phyloP scores from a whole-genome alignment of 2,797 vertebrate species.

The Spea hammondii region DNA sequence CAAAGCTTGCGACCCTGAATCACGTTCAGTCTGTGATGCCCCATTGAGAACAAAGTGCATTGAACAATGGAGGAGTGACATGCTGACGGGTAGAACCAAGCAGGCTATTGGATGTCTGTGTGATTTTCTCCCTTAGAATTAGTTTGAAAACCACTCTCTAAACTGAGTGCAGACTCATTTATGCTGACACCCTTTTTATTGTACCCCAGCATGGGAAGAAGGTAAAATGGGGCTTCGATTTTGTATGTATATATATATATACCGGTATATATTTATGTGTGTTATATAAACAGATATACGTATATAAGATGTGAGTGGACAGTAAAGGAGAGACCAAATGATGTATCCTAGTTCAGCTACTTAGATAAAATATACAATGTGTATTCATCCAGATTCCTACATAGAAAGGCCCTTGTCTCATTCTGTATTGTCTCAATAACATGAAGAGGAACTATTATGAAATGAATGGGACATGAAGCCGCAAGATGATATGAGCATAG shows the following conservation, averaged over 20 bases:
- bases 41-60: constrained; percentile 35
- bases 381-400: no score
- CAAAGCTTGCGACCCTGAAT: constrained; percentile 33
- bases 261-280: no score
- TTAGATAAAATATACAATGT: no score
- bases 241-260: no score
- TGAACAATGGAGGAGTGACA: constrained; percentile 49
- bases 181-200: constrained; percentile 40
- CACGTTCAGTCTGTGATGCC: constrained; percentile 36
- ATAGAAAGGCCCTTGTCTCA: background rate
- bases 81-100: constrained; percentile 17
- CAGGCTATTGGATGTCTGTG: constrained; percentile 21
- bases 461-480: constrained; percentile 24
- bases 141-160: constrained; percentile 40
- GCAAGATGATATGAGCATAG: constrained; percentile 7
- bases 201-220: constrained; percentile 36
- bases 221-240: background rate
- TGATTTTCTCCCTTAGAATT: constrained; percentile 48
- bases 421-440: background rate
- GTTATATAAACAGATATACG: no score
- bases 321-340: no score
- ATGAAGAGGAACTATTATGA: constrained; percentile 10
- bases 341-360: no score
- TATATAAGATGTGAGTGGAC: no score
- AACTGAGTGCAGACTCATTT: constrained; percentile 38